Evolutionary conservation across 2,888 invertebrate species (phyloP), one percentile per base, ranked within the genome.

Genomic region (Hyles lineata): DNA sequence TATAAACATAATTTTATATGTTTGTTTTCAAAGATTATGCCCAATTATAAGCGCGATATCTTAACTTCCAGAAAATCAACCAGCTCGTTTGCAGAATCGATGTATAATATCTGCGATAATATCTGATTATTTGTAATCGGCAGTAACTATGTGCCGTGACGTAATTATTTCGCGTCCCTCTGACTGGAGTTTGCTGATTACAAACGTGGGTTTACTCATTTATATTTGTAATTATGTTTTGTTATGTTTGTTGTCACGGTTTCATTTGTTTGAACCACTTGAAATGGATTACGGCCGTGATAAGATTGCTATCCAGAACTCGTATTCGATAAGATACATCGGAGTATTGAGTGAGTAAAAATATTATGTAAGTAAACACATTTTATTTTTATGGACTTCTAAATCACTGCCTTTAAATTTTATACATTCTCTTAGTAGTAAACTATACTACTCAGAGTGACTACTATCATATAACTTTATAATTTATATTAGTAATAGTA

Each of bases 1-100:
- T 62, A 70, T 70, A 70, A 21, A 62, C 55, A 29, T 29, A 15
- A 59, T n/a, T 74, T 73, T 73, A 73, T 73, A 25, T 8, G 21
- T 29, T 23, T 60, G 35, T n/a, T 43, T 59, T 60, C 29, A 52
- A 43, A 69, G 70, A 73, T 63, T 73, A 70, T 43, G 29, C 35
- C 32, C 1, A 73, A 52, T 73, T 58, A 55, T 58, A 32, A 63
- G 63, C 60, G 23, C 32, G 58, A 25, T 73, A 70, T 25, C 52
- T 67, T 52, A 52, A 70, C 21, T 72, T 72, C 70, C 8, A 17
- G 25, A 62, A 70, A 70, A 62, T 70, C 32, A 11, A 52, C 52
- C 32, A 55, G 70, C 35, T 62, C 29, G 52, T 58, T 32, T 67
- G 21, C 17, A 32, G 9, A 25, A 70, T 32, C 70, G 23, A 43